Evolutionary conservation across 2,797 vertebrate genomes (phyloP).

Genomic region (Phoeniculus purpureus): DNA sequence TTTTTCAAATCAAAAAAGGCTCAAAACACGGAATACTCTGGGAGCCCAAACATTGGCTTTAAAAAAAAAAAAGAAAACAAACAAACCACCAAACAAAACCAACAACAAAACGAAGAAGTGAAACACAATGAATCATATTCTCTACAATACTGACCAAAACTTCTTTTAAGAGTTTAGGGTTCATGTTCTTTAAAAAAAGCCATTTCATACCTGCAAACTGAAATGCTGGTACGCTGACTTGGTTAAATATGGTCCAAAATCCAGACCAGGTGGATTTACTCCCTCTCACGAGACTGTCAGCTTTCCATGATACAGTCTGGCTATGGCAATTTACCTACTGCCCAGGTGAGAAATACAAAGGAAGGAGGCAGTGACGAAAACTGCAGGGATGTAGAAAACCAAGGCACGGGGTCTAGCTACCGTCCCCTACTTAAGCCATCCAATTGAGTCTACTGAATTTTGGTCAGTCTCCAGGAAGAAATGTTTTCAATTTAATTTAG

Average conservation of each 20-base stretch:
- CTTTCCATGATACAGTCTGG: conserved; percentile 61
- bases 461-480: conserved; percentile 85
- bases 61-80: neutral
- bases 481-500: conserved; percentile 80
- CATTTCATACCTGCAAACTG: conserved; percentile 77
- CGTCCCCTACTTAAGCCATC: conserved; percentile 77
- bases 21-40: conserved; percentile 62
- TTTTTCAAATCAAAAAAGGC: conserved; percentile 68
- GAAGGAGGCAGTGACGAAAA: conserved; percentile 69
- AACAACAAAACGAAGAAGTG: neutral
- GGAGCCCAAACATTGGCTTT: conserved; percentile 62
- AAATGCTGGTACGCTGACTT: conserved; percentile 79
- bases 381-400: conserved; percentile 78
- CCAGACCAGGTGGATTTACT: conserved; percentile 74
- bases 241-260: conserved; percentile 76
- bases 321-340: conserved; percentile 73
- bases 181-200: conserved; percentile 73
- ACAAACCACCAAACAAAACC: no score
- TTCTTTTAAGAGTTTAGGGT: conserved; percentile 63
- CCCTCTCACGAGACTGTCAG: conserved; percentile 68
- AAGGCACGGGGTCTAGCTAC: conserved; percentile 80
- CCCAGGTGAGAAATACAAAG: conserved; percentile 70
- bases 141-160: conserved; percentile 81
- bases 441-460: conserved; percentile 78
- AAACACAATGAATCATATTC: conserved; percentile 55